Percentiles rank a stretch among this genome's conserved stretches.
Conservation (phyloP, 2,888 invertebrate genomes). For the Drosophila pseudotakahashii region DNA sequence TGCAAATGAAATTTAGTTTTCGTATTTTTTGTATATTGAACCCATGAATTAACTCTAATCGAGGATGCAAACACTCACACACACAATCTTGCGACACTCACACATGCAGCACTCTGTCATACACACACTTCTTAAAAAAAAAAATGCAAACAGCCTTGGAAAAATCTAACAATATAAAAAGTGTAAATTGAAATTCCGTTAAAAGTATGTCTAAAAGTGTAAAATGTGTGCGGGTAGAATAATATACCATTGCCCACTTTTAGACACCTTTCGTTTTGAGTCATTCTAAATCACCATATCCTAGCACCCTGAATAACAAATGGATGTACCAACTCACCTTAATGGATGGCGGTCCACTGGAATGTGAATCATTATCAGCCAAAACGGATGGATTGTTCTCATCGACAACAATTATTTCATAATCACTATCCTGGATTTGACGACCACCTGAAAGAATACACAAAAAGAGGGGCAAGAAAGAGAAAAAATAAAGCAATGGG, state of each 20-base stretch:
- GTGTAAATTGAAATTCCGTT: no score
- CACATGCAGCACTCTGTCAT: conserved; percentile 2
- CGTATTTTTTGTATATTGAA: conserved; percentile 44
- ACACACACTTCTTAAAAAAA: not conserved
- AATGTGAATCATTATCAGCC: conserved; percentile 91
- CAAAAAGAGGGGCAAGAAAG: conserved; percentile 1
- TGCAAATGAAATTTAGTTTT: conserved; percentile 61
- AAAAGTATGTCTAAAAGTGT: not conserved
- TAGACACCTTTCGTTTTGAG: not conserved
- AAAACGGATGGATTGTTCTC: conserved; percentile 93
- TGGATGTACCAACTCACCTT: conserved; percentile 87
- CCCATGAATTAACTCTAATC: conserved; percentile 12
- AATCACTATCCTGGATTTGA: conserved; percentile 90
- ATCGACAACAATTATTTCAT: conserved; percentile 95
- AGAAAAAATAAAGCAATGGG: not conserved
- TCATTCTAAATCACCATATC: not conserved
- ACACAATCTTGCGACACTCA: not conserved
- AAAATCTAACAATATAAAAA: not conserved
- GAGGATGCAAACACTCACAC: conserved; percentile 18
- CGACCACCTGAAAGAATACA: conserved; percentile 76
- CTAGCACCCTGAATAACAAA: not conserved
- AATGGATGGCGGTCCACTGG: conserved; percentile 91
- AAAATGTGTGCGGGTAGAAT: no score
- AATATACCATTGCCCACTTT: not conserved
- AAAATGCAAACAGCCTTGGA: not conserved